phyloP scores from a whole-genome alignment of 2,797 vertebrate species.

The Lepidocolaptes lacrymiger region DNA sequence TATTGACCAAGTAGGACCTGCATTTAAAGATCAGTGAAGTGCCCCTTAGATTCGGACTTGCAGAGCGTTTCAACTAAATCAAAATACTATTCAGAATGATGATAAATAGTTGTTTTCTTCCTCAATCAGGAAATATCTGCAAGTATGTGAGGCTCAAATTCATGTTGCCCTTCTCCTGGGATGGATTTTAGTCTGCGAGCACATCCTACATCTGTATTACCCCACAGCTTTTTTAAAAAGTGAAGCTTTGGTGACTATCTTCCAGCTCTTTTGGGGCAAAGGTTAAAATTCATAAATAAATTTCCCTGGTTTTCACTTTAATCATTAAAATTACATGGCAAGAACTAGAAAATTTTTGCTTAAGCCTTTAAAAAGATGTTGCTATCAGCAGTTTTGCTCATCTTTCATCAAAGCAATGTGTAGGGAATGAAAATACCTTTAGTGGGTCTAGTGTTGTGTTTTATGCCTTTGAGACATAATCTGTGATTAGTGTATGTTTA shows the following conservation, averaged over 20 bases:
- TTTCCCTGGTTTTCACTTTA: not conserved
- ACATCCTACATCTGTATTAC: not conserved
- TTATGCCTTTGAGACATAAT: not conserved
- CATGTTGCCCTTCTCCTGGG: not conserved
- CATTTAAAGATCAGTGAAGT: not conserved
- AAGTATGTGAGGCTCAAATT: not conserved
- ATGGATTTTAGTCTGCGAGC: not conserved
- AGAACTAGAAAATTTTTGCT: not conserved
- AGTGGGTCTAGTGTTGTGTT: not conserved
- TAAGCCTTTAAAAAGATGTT: not conserved
- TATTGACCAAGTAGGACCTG: not conserved
- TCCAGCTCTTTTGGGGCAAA: not conserved
- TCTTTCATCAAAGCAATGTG: not conserved
- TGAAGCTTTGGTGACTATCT: not conserved
- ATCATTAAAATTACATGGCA: not conserved
- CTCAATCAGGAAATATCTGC: not conserved
- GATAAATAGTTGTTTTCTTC: not conserved
- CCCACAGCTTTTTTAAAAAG: not conserved
- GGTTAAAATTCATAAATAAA: not conserved
- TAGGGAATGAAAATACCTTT: not conserved
- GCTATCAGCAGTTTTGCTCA: not conserved
- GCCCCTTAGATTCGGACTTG: not conserved
- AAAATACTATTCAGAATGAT: not conserved
- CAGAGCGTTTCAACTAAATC: not conserved
- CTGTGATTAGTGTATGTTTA: not conserved